Percentiles rank a stretch among this genome's conserved stretches.
Evolutionary conservation across 2,888 invertebrate genomes (phyloP).

Genomic region (Metacarcinus magister): DNA sequence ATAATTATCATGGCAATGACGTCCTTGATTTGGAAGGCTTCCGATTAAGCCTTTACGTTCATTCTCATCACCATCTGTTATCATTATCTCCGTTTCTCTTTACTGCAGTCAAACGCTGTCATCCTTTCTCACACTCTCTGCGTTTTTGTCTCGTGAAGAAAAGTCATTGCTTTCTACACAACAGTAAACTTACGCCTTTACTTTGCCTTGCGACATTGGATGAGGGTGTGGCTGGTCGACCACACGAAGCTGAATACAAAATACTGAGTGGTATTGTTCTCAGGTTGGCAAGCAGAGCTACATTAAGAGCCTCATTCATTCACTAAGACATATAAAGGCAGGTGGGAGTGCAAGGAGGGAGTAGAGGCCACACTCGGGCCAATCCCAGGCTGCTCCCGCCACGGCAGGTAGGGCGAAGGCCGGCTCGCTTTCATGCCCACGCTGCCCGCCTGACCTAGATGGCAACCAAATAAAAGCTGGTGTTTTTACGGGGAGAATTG

Average conservation of each 20-base stretch:
- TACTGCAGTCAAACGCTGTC: not conserved
- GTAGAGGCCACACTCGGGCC: conserved; percentile 2
- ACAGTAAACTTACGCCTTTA: not conserved
- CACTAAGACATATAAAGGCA: conserved; percentile 6
- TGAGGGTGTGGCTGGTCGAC: not conserved
- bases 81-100: no score
- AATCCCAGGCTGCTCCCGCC: not conserved
- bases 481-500: not conserved
- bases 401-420: not conserved
- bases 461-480: not conserved
- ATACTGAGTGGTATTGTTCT: not conserved
- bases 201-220: not conserved
- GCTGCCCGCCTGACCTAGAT: conserved; percentile 15
- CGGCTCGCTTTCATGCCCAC: conserved; percentile 33
- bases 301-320: not conserved
- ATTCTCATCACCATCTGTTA: not conserved
- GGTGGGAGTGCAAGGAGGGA: not conserved
- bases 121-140: not conserved
- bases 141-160: not conserved
- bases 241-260: not conserved
- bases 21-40: not conserved
- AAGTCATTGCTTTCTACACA: not conserved
- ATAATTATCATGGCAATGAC: not conserved
- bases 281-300: not conserved
- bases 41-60: not conserved